A percentile compares a stretch with the other conserved stretches of the same genome.
Conservation (phyloP, 2,113 vertebrate genomes). For the Pituophis catenifer region DNA sequence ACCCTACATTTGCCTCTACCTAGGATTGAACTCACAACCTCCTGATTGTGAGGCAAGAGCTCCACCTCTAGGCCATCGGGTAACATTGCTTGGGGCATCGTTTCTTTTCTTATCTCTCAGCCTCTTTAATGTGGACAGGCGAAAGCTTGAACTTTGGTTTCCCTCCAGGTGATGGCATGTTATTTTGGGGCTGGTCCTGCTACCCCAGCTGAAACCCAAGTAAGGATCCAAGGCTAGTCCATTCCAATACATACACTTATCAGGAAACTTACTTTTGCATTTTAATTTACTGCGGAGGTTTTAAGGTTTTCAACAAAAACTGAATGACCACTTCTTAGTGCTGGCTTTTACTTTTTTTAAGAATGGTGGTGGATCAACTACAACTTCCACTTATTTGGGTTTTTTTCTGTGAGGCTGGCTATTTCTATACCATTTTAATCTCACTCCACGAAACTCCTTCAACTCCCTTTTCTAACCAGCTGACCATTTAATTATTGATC, state of each 20-base stretch:
- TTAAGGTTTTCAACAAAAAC: background rate
- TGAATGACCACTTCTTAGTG: background rate
- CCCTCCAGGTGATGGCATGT: background rate
- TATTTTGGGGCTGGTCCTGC: background rate
- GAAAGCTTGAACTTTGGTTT: background rate
- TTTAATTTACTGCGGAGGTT: background rate
- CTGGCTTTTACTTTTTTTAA: background rate
- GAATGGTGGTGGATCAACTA: background rate
- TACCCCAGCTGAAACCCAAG: background rate
- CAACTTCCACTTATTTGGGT: background rate
- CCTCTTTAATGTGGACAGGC: background rate
- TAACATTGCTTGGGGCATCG: background rate
- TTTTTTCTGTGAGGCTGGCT: background rate
- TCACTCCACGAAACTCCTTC: background rate
- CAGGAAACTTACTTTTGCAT: background rate
- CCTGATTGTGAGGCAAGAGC: too few species aligned
- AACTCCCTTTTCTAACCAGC: background rate
- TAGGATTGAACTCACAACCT: too few species aligned
- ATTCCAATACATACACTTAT: background rate
- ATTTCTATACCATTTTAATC: background rate
- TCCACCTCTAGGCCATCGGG: too few species aligned
- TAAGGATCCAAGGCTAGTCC: background rate
- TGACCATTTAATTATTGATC: background rate
- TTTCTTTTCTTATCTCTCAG: background rate
- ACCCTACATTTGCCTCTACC: too few species aligned